Evolutionary conservation across 2,888 invertebrate genomes (phyloP).

Genomic region (Drosophila kambysellisi): DNA sequence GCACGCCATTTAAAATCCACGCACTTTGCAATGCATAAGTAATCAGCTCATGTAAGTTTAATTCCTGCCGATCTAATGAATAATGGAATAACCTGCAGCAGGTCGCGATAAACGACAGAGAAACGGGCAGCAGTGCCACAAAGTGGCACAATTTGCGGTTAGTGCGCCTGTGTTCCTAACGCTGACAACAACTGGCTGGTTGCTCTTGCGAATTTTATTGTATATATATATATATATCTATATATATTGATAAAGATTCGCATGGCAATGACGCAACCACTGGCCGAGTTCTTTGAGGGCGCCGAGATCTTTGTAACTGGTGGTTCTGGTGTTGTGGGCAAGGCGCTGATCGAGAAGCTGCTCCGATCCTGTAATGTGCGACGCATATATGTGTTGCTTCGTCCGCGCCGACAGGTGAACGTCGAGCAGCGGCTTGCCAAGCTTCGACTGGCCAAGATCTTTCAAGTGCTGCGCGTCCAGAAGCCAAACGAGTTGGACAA

Average conservation of each 20-base stretch:
- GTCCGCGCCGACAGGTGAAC: constrained; percentile 89
- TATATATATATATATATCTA: no score
- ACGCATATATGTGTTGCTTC: constrained; percentile 91
- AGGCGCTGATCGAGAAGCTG: constrained; percentile 94
- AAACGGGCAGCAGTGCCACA: constrained; percentile 14
- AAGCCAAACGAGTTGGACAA: constrained; percentile 74
- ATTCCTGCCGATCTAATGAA: constrained; percentile 37
- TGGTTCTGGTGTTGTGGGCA: constrained; percentile 94
- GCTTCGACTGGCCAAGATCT: constrained; percentile 85
- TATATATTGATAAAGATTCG: background rate
- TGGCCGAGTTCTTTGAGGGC: constrained; percentile 87
- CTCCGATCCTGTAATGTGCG: constrained; percentile 92
- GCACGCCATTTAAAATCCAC: constrained; percentile 22
- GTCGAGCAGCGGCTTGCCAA: constrained; percentile 88
- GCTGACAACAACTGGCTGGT: constrained; percentile 15
- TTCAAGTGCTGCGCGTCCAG: constrained; percentile 64
- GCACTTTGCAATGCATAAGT: constrained; percentile 35
- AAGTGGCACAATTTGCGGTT: background rate
- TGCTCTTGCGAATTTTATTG: background rate
- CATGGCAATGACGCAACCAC: constrained; percentile 15
- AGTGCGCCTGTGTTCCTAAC: constrained; percentile 25
- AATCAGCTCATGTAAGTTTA: constrained; percentile 39
- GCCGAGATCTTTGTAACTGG: constrained; percentile 93
- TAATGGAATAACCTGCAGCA: constrained; percentile 15
- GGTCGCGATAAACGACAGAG: constrained; percentile 1